Conservation (phyloP, 2,797 vertebrate species). For the Gymnopithys bicolor region DNA sequence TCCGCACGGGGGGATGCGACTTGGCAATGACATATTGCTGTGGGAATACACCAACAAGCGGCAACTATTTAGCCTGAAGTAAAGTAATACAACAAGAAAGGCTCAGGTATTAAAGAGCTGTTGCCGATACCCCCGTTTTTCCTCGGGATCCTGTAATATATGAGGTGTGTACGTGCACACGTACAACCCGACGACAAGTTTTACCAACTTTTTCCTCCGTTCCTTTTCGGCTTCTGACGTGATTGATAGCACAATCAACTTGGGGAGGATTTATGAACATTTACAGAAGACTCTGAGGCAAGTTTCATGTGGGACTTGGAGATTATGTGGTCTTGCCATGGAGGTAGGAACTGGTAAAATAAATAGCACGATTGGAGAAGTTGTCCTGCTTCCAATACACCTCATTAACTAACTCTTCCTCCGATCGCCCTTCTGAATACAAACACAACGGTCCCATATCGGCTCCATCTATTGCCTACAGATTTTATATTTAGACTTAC, state of each 20-base stretch:
- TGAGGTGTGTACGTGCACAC: not conserved
- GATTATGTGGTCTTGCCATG: constrained; percentile 52
- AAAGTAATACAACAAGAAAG: constrained; percentile 20
- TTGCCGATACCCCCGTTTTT: not conserved
- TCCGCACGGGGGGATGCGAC: not conserved
- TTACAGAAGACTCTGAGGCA: constrained; percentile 51
- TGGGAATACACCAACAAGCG: constrained; percentile 42
- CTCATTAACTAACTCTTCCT: constrained; percentile 60
- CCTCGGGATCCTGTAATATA: not conserved
- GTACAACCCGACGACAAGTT: constrained; percentile 41
- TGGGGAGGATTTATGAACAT: constrained; percentile 46
- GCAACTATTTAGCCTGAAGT: constrained; percentile 34
- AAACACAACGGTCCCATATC: constrained; percentile 37
- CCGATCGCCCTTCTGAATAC: constrained; percentile 18
- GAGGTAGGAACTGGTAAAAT: constrained; percentile 54
- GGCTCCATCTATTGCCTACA: constrained; percentile 40
- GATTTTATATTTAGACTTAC: constrained; percentile 50
- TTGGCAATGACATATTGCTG: constrained; percentile 56
- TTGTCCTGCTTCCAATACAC: constrained; percentile 54
- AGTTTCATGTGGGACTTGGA: constrained; percentile 58
- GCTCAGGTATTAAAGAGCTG: constrained; percentile 8
- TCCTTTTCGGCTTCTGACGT: constrained; percentile 19
- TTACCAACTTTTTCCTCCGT: constrained; percentile 44
- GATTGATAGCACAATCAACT: constrained; percentile 53
- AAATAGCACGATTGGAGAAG: constrained; percentile 42